Percentiles rank a stretch among this genome's conserved stretches.
These are phyloP conservation scores for Bos taurus DNA, from an alignment of 2,113 vertebrate species.

Conservation along the genomic window DNA sequence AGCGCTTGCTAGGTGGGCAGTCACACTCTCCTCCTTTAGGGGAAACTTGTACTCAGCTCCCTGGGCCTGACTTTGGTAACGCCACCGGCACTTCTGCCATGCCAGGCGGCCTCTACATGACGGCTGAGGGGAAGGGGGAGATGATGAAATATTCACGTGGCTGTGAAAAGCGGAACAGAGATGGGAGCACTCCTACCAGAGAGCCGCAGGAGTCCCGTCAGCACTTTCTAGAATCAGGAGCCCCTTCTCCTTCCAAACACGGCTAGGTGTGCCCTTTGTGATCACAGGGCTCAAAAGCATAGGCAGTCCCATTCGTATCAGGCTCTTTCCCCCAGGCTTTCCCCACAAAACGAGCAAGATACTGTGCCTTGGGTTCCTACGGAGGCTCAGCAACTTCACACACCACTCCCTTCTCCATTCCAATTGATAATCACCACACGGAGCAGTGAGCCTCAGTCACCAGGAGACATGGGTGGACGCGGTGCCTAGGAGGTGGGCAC, in stretches of 20 bases:
- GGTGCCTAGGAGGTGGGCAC: not conserved
- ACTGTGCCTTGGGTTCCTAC: rapidly evolving
- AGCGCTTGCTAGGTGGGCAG: rapidly evolving
- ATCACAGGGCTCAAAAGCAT: rapidly evolving
- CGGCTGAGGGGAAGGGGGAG: not conserved
- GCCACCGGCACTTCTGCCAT: rapidly evolving
- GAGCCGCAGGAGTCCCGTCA: rapidly evolving
- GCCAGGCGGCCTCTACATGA: rapidly evolving
- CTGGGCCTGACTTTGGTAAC: rapidly evolving
- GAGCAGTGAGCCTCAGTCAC: rapidly evolving
- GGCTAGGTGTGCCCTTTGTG: not conserved
- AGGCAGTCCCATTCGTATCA: rapidly evolving
- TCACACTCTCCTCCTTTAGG: rapidly evolving
- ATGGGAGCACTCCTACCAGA: not conserved
- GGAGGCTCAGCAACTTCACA: not conserved
- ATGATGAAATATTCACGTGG: not conserved
- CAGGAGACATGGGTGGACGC: not conserved
- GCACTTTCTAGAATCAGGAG: not conserved
- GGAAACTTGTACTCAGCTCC: rapidly evolving
- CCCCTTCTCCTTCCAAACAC: not conserved
- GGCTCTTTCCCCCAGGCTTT: not conserved
- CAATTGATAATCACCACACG: rapidly evolving
- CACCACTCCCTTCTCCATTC: rapidly evolving
- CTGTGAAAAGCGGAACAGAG: not conserved
- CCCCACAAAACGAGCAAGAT: not conserved